A percentile compares a stretch with the other conserved stretches of the same genome.
phyloP scores from a whole-genome alignment of 2,888 invertebrate genomes.

The Podotricha telesiphe region DNA sequence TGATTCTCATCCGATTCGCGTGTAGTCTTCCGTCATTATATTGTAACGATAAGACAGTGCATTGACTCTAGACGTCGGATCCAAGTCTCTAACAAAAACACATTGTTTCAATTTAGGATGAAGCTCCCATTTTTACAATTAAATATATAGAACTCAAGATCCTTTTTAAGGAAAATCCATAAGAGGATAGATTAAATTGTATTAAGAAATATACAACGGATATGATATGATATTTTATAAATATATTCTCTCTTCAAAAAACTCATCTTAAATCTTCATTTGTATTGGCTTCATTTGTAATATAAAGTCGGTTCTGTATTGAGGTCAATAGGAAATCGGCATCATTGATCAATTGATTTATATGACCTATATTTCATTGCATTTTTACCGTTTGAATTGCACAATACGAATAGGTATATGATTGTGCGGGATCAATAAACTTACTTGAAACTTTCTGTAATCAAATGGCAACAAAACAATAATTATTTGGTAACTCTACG shows the following conservation, averaged over 20 bases:
- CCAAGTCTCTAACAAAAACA: constrained; percentile 35
- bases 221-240: background rate
- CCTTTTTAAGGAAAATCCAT: background rate
- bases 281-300: constrained; percentile 7
- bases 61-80: constrained; percentile 48
- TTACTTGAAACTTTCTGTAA: constrained; percentile 15
- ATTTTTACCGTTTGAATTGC: constrained; percentile 29
- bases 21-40: constrained; percentile 50
- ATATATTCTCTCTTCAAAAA: no score
- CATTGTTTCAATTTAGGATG: constrained; percentile 18
- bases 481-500: constrained; percentile 4
- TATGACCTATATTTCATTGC: constrained; percentile 28
- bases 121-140: background rate
- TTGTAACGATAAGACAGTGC: constrained; percentile 54
- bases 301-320: constrained; percentile 6
- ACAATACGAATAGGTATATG: constrained; percentile 15
- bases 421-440: constrained; percentile 19
- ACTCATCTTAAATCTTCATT: background rate
- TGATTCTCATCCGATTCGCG: constrained; percentile 50
- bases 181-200: background rate
- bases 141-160: background rate
- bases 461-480: constrained; percentile 3
- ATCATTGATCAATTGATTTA: constrained; percentile 39
- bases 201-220: background rate
- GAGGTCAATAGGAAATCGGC: constrained; percentile 36